These are phyloP conservation scores for Lochmaea crataegi DNA, from an alignment of 2,888 invertebrate species.

Conservation along the genomic window DNA sequence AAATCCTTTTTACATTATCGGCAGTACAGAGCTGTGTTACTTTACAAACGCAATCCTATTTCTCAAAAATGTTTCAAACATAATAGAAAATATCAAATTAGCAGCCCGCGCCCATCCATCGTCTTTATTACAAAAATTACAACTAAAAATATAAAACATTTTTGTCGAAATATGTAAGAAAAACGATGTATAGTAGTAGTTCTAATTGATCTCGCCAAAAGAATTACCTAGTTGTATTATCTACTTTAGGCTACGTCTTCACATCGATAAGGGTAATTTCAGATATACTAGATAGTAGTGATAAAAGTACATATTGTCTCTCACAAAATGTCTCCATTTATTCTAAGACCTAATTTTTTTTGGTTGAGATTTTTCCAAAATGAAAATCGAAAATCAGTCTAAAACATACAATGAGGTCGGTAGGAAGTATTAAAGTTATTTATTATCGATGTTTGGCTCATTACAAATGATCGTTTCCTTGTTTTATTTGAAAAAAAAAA, in stretches of 20 bases:
- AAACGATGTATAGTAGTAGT: neutral
- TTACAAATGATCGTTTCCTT: no score
- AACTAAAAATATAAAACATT: neutral
- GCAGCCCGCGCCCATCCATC: neutral
- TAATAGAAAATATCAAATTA: conserved; percentile 35
- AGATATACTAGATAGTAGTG: conserved; percentile 48
- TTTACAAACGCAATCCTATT: conserved; percentile 53
- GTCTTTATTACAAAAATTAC: no score
- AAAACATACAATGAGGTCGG: neutral
- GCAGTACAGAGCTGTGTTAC: conserved; percentile 61
- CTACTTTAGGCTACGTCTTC: conserved; percentile 53
- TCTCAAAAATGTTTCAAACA: conserved; percentile 43
- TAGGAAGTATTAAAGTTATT: neutral
- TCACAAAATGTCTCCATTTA: conserved; percentile 45
- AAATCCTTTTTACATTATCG: conserved; percentile 44
- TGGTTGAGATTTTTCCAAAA: conserved; percentile 21
- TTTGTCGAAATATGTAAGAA: no score
- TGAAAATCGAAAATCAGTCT: neutral
- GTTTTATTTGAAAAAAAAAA: no score
- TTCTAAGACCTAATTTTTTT: conserved; percentile 34
- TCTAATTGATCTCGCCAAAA: conserved; percentile 40
- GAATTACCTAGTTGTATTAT: conserved; percentile 43
- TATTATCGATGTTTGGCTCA: neutral
- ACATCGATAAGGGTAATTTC: conserved; percentile 45
- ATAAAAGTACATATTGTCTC: conserved; percentile 49